Evolutionary conservation across 2,888 invertebrate species (phyloP).

Genomic region (Saturnia pavonia): DNA sequence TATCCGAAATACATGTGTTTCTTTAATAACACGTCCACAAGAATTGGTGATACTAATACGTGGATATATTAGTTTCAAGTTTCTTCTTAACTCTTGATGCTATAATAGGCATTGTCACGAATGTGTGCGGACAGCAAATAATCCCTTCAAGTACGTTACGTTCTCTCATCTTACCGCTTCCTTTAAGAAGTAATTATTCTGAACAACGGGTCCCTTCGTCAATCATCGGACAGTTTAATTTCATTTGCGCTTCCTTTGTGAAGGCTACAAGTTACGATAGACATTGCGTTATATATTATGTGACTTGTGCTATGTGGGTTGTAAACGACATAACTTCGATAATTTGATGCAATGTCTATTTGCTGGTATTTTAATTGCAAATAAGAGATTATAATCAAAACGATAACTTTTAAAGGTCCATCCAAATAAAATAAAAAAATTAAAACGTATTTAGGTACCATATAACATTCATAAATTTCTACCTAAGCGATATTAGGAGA

Average conservation of each 20-base stretch:
- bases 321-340: neutral
- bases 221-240: slow-evolving; percentile 74
- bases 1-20: neutral
- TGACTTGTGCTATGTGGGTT: slow-evolving; percentile 26
- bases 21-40: neutral
- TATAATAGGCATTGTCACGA: neutral
- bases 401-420: too few species aligned
- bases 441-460: too few species aligned
- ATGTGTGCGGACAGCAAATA: slow-evolving; percentile 17
- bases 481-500: neutral
- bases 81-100: neutral
- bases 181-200: slow-evolving; percentile 65
- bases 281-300: slow-evolving; percentile 56
- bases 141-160: slow-evolving; percentile 34
- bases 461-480: neutral
- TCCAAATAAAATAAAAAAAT: too few species aligned
- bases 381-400: too few species aligned
- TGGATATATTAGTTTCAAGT: neutral
- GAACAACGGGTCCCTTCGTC: slow-evolving; percentile 73
- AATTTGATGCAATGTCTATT: neutral
- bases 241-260: slow-evolving; percentile 69
- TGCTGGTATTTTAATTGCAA: too few species aligned
- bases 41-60: neutral
- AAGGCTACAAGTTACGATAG: slow-evolving; percentile 48
- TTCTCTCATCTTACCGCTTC: slow-evolving; percentile 62